phyloP scores from a whole-genome alignment of 2,113 vertebrate genomes.

The Petrocephalus microphthalmus region DNA sequence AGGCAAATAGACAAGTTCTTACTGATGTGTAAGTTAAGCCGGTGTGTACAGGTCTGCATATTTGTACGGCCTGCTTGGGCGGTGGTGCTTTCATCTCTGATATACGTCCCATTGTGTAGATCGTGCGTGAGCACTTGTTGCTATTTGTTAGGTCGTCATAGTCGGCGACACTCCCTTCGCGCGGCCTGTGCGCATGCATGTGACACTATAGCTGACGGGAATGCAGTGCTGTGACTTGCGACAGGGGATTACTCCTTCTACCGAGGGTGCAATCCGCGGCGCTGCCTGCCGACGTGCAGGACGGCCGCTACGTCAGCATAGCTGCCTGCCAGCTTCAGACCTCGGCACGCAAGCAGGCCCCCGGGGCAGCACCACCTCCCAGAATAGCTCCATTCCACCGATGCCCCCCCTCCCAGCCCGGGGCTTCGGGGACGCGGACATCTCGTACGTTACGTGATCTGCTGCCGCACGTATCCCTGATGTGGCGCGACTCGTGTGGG shows the following conservation, averaged over 20 bases:
- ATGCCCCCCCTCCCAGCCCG: background rate
- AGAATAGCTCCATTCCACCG: slow-evolving; percentile 12
- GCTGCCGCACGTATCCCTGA: background rate
- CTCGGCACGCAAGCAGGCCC: slow-evolving; percentile 22
- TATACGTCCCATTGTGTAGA: background rate
- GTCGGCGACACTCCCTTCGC: background rate
- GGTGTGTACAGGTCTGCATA: background rate
- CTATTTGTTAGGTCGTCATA: background rate
- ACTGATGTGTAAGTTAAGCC: background rate
- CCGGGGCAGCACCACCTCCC: background rate
- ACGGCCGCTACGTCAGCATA: slow-evolving; percentile 9
- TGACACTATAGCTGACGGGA: background rate
- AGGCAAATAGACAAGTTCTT: slow-evolving; percentile 39
- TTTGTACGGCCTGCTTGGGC: slow-evolving; percentile 20
- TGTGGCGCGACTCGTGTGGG: background rate
- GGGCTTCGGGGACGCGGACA: background rate
- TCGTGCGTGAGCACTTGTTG: background rate
- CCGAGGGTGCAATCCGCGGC: background rate
- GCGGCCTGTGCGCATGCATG: background rate
- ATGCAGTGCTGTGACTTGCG: background rate
- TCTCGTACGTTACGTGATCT: background rate
- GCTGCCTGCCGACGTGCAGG: slow-evolving; percentile 11
- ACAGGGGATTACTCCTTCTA: slow-evolving; percentile 17
- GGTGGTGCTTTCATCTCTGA: background rate
- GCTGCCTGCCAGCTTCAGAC: background rate